Base-by-base conservation (phyloP, 2,888 invertebrate species). In the Slavum lentiscoides region DNA sequence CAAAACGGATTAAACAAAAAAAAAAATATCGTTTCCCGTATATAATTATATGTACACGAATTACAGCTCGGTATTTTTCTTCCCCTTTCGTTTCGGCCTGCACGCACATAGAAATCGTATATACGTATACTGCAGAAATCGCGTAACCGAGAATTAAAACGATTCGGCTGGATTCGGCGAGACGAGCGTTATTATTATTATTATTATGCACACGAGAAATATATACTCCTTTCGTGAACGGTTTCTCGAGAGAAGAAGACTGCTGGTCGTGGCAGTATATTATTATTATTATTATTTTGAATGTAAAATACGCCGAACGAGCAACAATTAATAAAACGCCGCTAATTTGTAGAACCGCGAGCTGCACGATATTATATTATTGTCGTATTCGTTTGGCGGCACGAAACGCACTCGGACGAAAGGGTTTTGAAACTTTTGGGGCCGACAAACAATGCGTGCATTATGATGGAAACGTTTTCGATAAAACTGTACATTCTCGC, bases 381-480 rank as follows among this genome's bases (percentile, higher is more conserved):
- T n/a, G n/a, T n/a, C n/a, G n/a, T 55, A 49, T 49, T 75, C 6
- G 23, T 67, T 75, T 75, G 11, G 49, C 9, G 49, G 49, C 49
- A 11, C n/a, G 9, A 8, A 21, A 6, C 55, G 55, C 30, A 58
- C 58, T 43, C 43, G 19, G 58, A 58, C 4, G 58, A 58, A 58
- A 17, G 23, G 43, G 19, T 75, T 74, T 67, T 66, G 66, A 74
- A 74, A 74, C 64, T 64, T 74, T 55, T n/a, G n/a, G 9, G 39
- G 55, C 17, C 39, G 66, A 74, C 58, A 23, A 74, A 66, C 17
- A 19, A 21, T 64, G n/a, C 0, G 8, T 21, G 15, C 21, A 39
- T 19, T 11, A 43, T 43, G 43, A 8, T 15, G 53, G 11, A 58
- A 66, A 58, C 11, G 7, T 5, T 8, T 39, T 13, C 3, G n/a